phyloP scores from a whole-genome alignment of 2,113 vertebrate species.

The Coregonus clupeaformis region DNA sequence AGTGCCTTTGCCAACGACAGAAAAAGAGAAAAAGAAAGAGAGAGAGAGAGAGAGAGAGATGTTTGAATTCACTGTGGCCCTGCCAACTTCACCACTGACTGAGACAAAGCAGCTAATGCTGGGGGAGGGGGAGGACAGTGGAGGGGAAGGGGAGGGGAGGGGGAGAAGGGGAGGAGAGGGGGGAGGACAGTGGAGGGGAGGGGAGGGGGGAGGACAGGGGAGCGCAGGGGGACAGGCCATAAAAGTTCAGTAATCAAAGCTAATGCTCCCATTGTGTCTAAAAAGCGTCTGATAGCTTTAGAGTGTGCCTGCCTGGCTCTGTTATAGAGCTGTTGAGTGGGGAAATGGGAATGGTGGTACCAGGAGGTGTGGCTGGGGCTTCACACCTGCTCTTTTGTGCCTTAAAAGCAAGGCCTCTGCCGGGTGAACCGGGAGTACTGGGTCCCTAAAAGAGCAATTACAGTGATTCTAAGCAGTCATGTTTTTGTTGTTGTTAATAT shows the following conservation, averaged over 20 bases:
- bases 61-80: constrained; percentile 67
- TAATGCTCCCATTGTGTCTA: constrained; percentile 70
- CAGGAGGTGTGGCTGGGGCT: constrained; percentile 45
- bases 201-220: constrained; percentile 44
- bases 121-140: constrained; percentile 32
- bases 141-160: constrained; percentile 39
- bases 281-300: constrained; percentile 66
- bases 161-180: not conserved
- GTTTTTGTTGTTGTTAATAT: constrained; percentile 61
- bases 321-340: not conserved
- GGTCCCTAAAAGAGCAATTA: constrained; percentile 67
- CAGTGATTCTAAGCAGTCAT: constrained; percentile 65
- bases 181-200: constrained; percentile 42
- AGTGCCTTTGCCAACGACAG: constrained; percentile 70
- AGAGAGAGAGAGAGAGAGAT: constrained; percentile 46
- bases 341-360: not conserved
- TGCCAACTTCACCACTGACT: constrained; percentile 72
- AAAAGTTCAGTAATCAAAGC: constrained; percentile 69
- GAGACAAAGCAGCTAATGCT: constrained; percentile 71
- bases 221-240: constrained; percentile 36
- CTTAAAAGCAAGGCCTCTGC: constrained; percentile 63
- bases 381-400: constrained; percentile 89
- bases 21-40: constrained; percentile 8
- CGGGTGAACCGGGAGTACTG: constrained; percentile 55
- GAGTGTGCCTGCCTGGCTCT: constrained; percentile 45